Conservation (phyloP, 2,888 invertebrate species). For the Megastigmus dorsalis region DNA sequence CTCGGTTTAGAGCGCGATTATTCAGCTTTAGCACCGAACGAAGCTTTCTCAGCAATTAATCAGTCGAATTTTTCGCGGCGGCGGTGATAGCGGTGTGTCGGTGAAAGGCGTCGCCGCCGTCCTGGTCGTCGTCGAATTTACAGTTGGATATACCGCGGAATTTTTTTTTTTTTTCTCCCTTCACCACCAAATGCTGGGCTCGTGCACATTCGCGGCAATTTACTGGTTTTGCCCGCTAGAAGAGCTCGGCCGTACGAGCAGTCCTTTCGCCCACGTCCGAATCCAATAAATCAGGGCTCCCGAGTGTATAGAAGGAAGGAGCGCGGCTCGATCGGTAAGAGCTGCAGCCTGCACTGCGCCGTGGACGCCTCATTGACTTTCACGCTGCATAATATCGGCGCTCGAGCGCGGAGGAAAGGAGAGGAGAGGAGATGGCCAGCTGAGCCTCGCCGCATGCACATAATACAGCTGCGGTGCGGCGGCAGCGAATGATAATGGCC, state of each 20-base stretch:
- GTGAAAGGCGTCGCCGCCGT: slow-evolving; percentile 49
- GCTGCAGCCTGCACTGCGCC: background rate
- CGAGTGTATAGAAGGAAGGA: no score
- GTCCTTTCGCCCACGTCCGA: no score
- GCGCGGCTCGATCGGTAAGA: slow-evolving; percentile 7
- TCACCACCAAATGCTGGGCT: background rate
- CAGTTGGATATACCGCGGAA: slow-evolving; percentile 19
- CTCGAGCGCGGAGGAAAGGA: no score
- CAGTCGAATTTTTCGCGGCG: slow-evolving; percentile 22
- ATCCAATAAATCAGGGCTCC: slow-evolving; percentile 19
- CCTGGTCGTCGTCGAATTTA: slow-evolving; percentile 10
- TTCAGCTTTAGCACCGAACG: slow-evolving; percentile 10
- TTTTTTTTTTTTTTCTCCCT: slow-evolving; percentile 32
- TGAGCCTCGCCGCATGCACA: no score
- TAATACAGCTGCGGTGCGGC: no score
- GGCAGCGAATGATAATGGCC: slow-evolving; percentile 16
- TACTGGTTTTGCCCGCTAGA: background rate
- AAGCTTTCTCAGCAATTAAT: slow-evolving; percentile 34
- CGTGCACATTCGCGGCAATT: slow-evolving; percentile 5
- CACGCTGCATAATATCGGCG: slow-evolving; percentile 2
- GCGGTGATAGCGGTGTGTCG: slow-evolving; percentile 21
- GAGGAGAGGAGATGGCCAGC: no score
- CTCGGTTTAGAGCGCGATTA: slow-evolving; percentile 23
- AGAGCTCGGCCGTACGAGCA: no score
- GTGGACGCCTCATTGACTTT: slow-evolving; percentile 34